A percentile compares a stretch with the other conserved stretches of the same genome.
Conservation (phyloP, 2,888 invertebrate species). For the Trisateles emortualis region DNA sequence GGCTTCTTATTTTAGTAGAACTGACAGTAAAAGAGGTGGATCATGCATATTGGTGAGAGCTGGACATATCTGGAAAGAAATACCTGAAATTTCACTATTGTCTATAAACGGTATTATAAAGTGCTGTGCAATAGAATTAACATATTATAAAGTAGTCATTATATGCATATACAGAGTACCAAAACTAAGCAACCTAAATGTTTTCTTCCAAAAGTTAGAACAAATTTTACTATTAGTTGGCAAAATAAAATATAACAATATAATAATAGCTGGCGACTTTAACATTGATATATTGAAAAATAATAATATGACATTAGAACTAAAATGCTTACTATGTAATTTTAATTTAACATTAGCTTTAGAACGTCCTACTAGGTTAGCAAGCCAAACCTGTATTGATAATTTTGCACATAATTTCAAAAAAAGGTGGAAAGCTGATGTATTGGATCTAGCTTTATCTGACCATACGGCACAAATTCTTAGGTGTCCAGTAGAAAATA, state of each 20-base stretch:
- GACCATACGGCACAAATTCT: background rate
- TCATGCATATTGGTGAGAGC: background rate
- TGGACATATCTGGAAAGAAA: background rate
- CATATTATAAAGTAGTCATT: background rate
- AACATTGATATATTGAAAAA: background rate
- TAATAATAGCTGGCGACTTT: background rate
- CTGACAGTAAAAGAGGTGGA: background rate
- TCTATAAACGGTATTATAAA: background rate
- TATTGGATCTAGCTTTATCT: background rate
- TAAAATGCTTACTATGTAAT: background rate
- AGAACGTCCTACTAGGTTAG: constrained; percentile 2
- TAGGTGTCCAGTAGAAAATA: background rate
- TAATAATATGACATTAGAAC: background rate
- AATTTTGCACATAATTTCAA: background rate
- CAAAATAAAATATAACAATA: constrained; percentile 2
- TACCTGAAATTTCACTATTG: background rate
- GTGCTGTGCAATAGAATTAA: constrained; percentile 1
- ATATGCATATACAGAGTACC: background rate
- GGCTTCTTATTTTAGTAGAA: background rate
- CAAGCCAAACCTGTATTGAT: background rate
- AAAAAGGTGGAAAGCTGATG: background rate
- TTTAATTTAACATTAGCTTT: background rate
- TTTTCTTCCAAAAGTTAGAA: background rate
- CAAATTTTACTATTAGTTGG: background rate
- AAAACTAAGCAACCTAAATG: background rate